Evolutionary conservation across 2,888 invertebrate genomes (phyloP).

Genomic region (Hyppa rectilinea): DNA sequence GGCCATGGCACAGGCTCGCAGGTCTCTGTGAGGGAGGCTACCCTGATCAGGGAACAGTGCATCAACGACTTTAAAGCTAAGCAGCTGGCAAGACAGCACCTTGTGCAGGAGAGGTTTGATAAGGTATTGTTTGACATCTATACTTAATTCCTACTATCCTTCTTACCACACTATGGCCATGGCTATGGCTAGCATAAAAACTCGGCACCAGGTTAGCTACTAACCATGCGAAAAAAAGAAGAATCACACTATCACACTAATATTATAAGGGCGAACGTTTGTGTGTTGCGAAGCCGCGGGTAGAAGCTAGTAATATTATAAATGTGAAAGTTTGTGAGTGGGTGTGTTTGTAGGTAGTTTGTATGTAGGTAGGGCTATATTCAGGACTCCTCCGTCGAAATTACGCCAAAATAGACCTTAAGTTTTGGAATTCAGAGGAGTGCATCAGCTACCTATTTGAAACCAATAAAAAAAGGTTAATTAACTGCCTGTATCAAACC

Average conservation of each 20-base stretch:
- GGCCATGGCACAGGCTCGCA: constrained; percentile 78
- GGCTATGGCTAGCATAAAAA: too few relatives aligned
- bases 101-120: constrained; percentile 92
- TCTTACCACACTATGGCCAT: too few relatives aligned
- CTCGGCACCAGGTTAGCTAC: too few relatives aligned
- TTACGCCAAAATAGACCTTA: neutral
- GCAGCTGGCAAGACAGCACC: constrained; percentile 91
- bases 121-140: constrained; percentile 80
- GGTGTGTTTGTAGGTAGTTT: too few relatives aligned
- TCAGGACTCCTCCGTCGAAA: neutral
- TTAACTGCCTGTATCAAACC: too few relatives aligned
- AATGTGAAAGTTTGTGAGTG: neutral
- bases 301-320: neutral
- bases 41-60: constrained; percentile 90
- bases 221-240: too few relatives aligned
- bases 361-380: too few relatives aligned
- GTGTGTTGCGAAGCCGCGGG: too few relatives aligned
- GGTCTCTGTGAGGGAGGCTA: constrained; percentile 87
- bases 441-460: neutral
- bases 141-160: too few relatives aligned
- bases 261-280: too few relatives aligned
- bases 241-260: too few relatives aligned
- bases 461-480: too few relatives aligned
- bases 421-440: neutral
- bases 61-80: constrained; percentile 92